Base-by-base conservation (phyloP, 2,888 invertebrate species). In the Abscondita cerata region DNA sequence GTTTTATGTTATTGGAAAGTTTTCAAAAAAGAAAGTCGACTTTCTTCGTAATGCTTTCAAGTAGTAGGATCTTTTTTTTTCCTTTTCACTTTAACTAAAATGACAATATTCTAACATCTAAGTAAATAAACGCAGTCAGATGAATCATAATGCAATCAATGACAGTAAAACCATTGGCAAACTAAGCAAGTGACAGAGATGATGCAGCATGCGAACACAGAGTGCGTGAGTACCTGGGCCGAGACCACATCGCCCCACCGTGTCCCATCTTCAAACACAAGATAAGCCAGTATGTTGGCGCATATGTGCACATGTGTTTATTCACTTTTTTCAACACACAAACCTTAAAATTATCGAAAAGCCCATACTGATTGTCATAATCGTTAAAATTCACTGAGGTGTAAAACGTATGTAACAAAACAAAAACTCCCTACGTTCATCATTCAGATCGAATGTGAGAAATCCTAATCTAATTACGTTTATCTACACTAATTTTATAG, bases 191-290 rank as follows among this genome's bases (percentile, higher is more conserved):
- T 81, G 80, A 81, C 79, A 80, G 73, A 78, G 69, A 72, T 66
- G 76, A 80, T 81, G 80, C 80, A 77, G 76, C 81, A 81, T 81
- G 81, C 80, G 78, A 80, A 81, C 80, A 81, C 80, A 78, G 75
- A 80, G 79, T 80, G 80, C 79, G 78, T 73, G 68, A 74, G 74
- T 79, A 80, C 79, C 79, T 80, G 77, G 74, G 76, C 75, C 73
- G 70, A 73, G 69, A 74, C 71, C 70, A 72, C 66, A 68, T 68
- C 72, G 72, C 72, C 71, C 72, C 73, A 70, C 67, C 67, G 68
- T 72, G 73, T 72, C 71, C 72, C 69, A 71, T 74, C 74, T 73
- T 73, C 74, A 70, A 74, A 74, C 68, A 73, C 69, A 72, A 74
- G 70, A 74, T 69, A 70, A 71, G 72, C 75, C 76, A 71, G 64